phyloP scores from a whole-genome alignment of 1,140 invertebrate genomes.

The Lucilia cuprina region DNA sequence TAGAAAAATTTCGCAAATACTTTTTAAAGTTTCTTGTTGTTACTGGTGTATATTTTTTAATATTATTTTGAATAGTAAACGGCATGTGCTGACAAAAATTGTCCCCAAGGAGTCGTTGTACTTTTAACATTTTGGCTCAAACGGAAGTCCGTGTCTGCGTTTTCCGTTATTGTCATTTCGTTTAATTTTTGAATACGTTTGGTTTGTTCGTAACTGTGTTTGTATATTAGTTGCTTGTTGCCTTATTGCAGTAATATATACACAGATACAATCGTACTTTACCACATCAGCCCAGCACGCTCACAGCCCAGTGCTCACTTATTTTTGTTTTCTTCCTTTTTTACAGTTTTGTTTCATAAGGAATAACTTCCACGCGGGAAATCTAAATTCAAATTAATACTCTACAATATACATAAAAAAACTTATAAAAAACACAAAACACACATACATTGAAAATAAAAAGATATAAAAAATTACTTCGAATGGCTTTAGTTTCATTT shows the following conservation, averaged over 20 bases:
- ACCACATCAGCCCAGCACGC: not conserved
- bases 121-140: constrained; percentile 29
- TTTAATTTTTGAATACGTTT: constrained; percentile 20
- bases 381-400: constrained; percentile 34
- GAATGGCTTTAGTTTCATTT: constrained; percentile 18
- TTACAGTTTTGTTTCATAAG: not conserved
- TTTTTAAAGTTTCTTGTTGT: not conserved
- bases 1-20: not conserved
- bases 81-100: constrained; percentile 33
- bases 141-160: constrained; percentile 30
- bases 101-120: constrained; percentile 30
- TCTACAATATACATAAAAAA: not conserved
- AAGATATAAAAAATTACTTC: constrained; percentile 27
- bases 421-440: not conserved
- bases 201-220: not conserved
- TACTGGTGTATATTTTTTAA: not conserved
- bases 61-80: constrained; percentile 22
- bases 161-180: constrained; percentile 31
- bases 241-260: not conserved
- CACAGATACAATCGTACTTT: not conserved
- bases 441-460: not conserved
- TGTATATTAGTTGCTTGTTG: not conserved
- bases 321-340: not conserved
- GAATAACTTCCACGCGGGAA: constrained; percentile 30
- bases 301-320: not conserved